Evolutionary conservation across 2,888 invertebrate genomes (phyloP).

Genomic region (Sarcophaga rosellei): DNA sequence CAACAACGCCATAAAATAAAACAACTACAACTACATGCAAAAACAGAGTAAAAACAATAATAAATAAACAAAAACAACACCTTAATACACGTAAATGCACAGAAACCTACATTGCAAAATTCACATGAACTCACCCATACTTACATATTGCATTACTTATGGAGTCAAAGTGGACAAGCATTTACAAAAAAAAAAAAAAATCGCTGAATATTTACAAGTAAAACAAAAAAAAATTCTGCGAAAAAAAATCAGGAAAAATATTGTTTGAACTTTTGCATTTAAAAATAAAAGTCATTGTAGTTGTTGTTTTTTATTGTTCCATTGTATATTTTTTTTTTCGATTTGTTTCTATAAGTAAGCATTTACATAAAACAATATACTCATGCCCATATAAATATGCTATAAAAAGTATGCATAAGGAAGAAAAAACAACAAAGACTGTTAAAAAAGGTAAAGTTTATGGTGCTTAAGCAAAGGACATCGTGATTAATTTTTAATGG

Average conservation of each 20-base stretch:
- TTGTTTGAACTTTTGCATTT: slow-evolving; percentile 49
- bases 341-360: background rate
- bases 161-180: slow-evolving; percentile 52
- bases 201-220: background rate
- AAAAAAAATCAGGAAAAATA: slow-evolving; percentile 34
- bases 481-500: slow-evolving; percentile 56
- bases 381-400: slow-evolving; percentile 24
- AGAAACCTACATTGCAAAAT: background rate
- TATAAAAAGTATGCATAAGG: background rate
- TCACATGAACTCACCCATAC: slow-evolving; percentile 9
- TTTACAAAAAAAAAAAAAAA: slow-evolving; percentile 40
- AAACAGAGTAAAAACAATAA: slow-evolving; percentile 3
- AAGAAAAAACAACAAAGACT: background rate
- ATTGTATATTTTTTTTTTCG: slow-evolving; percentile 15
- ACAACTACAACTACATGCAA: slow-evolving; percentile 4
- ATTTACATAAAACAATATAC: slow-evolving; percentile 29
- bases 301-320: slow-evolving; percentile 16
- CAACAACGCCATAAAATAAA: slow-evolving; percentile 33
- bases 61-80: slow-evolving; percentile 13
- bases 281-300: slow-evolving; percentile 41
- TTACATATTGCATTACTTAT: slow-evolving; percentile 53
- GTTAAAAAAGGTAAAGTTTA: slow-evolving; percentile 22
- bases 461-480: slow-evolving; percentile 52
- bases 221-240: background rate
- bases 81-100: background rate